These are phyloP conservation scores for Brevimyrus niger DNA, from an alignment of 2,113 vertebrate species.

Conservation along the genomic window DNA sequence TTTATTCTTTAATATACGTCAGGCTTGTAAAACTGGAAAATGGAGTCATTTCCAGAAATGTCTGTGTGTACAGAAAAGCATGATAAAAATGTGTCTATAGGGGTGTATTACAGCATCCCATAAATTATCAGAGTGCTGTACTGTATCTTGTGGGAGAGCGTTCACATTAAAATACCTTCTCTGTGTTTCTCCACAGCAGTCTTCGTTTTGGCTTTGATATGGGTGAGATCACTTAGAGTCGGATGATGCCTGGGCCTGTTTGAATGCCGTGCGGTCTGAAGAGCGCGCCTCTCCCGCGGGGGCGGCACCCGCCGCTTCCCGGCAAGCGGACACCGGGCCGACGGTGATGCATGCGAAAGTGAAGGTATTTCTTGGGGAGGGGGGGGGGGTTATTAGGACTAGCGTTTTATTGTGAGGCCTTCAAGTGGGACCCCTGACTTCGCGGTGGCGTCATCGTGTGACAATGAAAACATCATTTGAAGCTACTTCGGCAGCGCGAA, in stretches of 20 bases:
- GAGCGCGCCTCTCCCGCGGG: no score
- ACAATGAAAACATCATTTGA: not conserved
- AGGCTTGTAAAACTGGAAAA: conserved; percentile 1
- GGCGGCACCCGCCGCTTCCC: not conserved
- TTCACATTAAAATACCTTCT: not conserved
- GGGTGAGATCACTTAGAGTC: not conserved
- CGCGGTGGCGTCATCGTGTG: not conserved
- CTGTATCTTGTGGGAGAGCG: not conserved
- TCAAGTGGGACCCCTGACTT: not conserved
- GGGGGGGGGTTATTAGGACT: not conserved
- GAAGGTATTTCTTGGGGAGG: not conserved
- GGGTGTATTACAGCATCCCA: not conserved
- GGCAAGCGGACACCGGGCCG: not conserved
- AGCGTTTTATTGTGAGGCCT: not conserved
- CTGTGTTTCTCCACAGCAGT: not conserved
- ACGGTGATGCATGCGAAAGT: not conserved
- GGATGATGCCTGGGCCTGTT: not conserved
- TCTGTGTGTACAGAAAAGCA: not conserved
- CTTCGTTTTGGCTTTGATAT: not conserved
- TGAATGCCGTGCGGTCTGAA: not conserved
- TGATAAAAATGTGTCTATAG: not conserved
- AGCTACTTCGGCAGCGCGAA: not conserved
- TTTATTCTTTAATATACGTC: not conserved
- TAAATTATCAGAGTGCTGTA: not conserved
- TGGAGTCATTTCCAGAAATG: not conserved